Evolutionary conservation across 1,140 invertebrate species (phyloP), one percentile per base, ranked within the genome.

Genomic region (Drosophila ambigua): DNA sequence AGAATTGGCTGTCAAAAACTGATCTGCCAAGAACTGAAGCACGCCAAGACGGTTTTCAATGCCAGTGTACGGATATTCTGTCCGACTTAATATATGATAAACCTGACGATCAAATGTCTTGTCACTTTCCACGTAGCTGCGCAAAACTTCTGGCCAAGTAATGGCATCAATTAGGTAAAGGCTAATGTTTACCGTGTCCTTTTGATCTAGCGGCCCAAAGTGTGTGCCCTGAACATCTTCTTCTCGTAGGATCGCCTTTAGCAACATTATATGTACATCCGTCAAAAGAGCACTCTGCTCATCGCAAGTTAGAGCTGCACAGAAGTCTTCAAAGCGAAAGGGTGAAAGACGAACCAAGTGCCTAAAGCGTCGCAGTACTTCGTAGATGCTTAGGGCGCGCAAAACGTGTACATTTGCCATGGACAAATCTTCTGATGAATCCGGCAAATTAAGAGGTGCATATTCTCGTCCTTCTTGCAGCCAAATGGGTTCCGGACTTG

Each of bases 301-400:
- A 82, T 99, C 97, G 87, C 95, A 96, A 57, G 96, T 93, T n/a
- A 99, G 87, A 35, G 97, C 96, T 7, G 97, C 96, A 94, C 98
- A 98, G 91, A 99, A 97, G 92, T 99, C 98, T 94, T 99, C 98
- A 92, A 99, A 96, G 68, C 97, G 94, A 92, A 99, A 99, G 49
- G 97, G 98, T 13, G 98, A 98, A 4, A 99, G 93, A 58, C 98
- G 94, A 6, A 99, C 95, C 71, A 98, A 94, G 79, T 96, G 96
- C 75, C 97, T 94, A 92, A 99, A 99, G 90, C 98, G 96, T 75
- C 98, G 94, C 31, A 99, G 92, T 15, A 99, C 96, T 94, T 99
- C 98, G 93, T 99, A 99, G 62, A 99, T 95, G 71, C 96, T 95
- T 20, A 98, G 92, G 20, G 95, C 95, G 87, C 95, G 94, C 94